Conservation (phyloP, 1,140 invertebrate species). For the Drosophila jambulina region DNA sequence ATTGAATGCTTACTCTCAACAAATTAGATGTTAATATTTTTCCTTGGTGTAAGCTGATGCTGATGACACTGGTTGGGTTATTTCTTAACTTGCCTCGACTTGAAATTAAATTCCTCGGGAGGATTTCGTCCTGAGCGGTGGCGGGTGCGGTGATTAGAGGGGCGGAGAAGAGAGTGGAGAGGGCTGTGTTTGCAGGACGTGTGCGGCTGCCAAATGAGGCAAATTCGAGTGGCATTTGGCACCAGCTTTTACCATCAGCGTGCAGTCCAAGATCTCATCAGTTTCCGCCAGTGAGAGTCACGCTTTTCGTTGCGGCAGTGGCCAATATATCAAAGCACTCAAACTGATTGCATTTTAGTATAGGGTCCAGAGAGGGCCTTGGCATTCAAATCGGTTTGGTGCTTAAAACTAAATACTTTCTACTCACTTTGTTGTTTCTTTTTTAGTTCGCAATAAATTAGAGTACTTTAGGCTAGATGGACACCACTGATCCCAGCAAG, state of each 20-base stretch:
- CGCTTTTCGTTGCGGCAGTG: constrained; percentile 43
- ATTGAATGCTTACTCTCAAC: neutral
- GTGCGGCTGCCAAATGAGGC: constrained; percentile 71
- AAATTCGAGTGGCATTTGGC: constrained; percentile 55
- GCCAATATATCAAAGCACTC: constrained; percentile 77
- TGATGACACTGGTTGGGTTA: constrained; percentile 69
- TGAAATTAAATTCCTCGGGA: constrained; percentile 58
- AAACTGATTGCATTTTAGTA: constrained; percentile 73
- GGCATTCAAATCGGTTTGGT: neutral
- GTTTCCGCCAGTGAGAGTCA: constrained; percentile 45
- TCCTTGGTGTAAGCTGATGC: constrained; percentile 26
- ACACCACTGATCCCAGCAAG: constrained; percentile 7
- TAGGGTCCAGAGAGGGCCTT: constrained; percentile 25
- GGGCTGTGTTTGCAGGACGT: constrained; percentile 30
- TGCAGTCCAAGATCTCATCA: constrained; percentile 9
- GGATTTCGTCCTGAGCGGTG: constrained; percentile 13
- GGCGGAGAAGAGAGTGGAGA: neutral
- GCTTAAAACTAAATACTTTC: neutral
- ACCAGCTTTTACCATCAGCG: constrained; percentile 17
- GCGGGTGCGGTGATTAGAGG: constrained; percentile 6
- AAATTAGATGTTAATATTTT: neutral
- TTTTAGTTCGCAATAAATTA: neutral
- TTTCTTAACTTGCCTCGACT: constrained; percentile 75
- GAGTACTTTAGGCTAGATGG: neutral
- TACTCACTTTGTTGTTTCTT: neutral